Evolutionary conservation across 2,888 invertebrate genomes (phyloP).

Genomic region (Xanthia icteritia): DNA sequence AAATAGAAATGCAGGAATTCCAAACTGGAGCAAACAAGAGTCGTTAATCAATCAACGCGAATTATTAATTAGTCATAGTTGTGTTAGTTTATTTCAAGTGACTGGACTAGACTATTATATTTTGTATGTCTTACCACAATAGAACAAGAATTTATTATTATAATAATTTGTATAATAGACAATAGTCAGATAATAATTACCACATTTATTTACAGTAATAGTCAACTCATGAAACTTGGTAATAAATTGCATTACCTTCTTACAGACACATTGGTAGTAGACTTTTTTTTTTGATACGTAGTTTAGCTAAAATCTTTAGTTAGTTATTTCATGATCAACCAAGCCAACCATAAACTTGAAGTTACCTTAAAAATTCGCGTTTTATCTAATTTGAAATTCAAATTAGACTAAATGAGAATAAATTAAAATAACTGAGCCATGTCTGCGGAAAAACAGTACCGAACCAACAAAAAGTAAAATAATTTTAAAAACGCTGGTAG

Average conservation of each 20-base stretch:
- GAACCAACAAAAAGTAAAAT: not conserved
- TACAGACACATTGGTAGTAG: not conserved
- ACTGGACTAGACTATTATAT: slow-evolving; percentile 13
- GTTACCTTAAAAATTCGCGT: slow-evolving; percentile 14
- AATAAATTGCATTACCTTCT: slow-evolving; percentile 6
- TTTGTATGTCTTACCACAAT: not conserved
- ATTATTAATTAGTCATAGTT: slow-evolving; percentile 50
- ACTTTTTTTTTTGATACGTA: not conserved
- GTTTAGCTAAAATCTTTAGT: slow-evolving; percentile 9
- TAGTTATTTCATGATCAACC: slow-evolving; percentile 19
- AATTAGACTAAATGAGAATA: slow-evolving; percentile 41
- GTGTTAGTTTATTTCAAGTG: slow-evolving; percentile 28
- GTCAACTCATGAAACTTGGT: not conserved
- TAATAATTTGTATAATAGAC: not conserved
- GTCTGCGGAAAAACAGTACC: slow-evolving; percentile 2
- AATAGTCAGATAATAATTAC: not conserved
- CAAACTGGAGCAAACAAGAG: slow-evolving; percentile 37
- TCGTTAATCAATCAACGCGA: slow-evolving; percentile 42
- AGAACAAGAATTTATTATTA: slow-evolving; percentile 4
- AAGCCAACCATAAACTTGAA: slow-evolving; percentile 6
- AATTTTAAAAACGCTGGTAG: not conserved
- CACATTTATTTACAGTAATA: slow-evolving; percentile 8
- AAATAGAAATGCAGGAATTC: slow-evolving; percentile 54
- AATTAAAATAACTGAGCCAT: slow-evolving; percentile 32
- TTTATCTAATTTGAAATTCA: slow-evolving; percentile 44